Conservation (phyloP, 2,113 vertebrate species). For the Pseudopipra pipra region DNA sequence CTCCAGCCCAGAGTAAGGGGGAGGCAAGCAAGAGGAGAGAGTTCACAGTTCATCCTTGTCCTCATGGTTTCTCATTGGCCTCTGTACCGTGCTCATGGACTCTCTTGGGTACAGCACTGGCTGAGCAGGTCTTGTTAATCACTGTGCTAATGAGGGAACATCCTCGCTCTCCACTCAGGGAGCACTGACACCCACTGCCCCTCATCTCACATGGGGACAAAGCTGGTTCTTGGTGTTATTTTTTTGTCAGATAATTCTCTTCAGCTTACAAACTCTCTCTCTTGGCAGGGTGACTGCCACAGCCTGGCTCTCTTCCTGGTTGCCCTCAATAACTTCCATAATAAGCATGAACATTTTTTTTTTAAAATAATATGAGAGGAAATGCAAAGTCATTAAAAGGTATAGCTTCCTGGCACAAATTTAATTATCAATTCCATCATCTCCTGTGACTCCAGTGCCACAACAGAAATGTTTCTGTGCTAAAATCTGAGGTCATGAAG, state of each 20-base stretch:
- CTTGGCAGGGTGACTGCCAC: background rate
- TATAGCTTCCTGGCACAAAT: background rate
- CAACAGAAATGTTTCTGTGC: background rate
- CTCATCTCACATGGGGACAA: background rate
- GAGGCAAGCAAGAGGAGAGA: background rate
- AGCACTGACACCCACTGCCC: accelerated
- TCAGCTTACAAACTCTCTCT: background rate
- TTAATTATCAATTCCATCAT: background rate
- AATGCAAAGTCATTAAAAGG: background rate
- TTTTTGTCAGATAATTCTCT: background rate
- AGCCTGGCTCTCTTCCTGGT: background rate
- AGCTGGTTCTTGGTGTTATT: background rate
- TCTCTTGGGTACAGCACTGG: accelerated
- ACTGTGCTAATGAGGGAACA: background rate
- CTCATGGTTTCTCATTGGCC: accelerated
- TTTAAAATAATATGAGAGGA: background rate
- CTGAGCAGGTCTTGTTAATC: background rate
- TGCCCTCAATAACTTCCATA: background rate
- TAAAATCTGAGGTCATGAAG: background rate
- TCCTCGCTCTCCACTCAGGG: background rate
- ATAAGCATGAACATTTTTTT: background rate
- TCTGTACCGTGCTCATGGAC: accelerated
- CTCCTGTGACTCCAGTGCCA: background rate
- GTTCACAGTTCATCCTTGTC: background rate
- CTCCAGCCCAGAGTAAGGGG: background rate